Conservation (phyloP, 2,888 invertebrate genomes). For the Hyposoter didymator region DNA sequence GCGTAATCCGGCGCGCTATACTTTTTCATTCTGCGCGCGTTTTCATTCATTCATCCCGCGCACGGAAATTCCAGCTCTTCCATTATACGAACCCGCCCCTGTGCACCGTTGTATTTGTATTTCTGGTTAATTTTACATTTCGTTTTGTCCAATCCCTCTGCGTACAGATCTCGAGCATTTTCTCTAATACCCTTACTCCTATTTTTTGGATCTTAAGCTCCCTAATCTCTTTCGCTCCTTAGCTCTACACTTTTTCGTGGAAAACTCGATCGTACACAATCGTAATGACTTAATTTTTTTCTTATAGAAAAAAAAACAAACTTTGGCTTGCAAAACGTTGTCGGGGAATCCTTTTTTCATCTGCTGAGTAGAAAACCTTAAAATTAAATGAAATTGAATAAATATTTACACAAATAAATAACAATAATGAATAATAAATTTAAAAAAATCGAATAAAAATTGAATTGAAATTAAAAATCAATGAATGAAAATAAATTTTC, state of each 20-base stretch:
- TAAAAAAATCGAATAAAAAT: no score
- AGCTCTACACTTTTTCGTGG: background rate
- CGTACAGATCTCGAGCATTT: constrained; percentile 7
- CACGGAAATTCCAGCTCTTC: constrained; percentile 27
- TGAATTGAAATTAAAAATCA: no score
- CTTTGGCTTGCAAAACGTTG: no score
- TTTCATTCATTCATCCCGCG: constrained; percentile 43
- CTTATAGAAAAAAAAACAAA: no score
- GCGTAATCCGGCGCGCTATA: constrained; percentile 42
- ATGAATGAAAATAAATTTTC: no score
- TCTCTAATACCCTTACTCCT: background rate
- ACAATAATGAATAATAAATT: no score
- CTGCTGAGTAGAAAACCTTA: background rate
- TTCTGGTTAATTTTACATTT: constrained; percentile 1
- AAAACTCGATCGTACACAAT: background rate
- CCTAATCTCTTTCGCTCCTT: constrained; percentile 40
- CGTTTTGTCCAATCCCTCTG: constrained; percentile 1
- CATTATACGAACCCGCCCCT: background rate
- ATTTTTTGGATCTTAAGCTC: constrained; percentile 4
- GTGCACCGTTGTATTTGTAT: background rate
- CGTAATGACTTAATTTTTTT: background rate
- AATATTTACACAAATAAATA: no score
- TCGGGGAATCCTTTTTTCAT: background rate
- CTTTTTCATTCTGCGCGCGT: constrained; percentile 13
- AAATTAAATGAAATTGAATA: no score